These are phyloP conservation scores for Bellardia bayeri DNA, from an alignment of 2,888 invertebrate genomes.

Conservation along the genomic window DNA sequence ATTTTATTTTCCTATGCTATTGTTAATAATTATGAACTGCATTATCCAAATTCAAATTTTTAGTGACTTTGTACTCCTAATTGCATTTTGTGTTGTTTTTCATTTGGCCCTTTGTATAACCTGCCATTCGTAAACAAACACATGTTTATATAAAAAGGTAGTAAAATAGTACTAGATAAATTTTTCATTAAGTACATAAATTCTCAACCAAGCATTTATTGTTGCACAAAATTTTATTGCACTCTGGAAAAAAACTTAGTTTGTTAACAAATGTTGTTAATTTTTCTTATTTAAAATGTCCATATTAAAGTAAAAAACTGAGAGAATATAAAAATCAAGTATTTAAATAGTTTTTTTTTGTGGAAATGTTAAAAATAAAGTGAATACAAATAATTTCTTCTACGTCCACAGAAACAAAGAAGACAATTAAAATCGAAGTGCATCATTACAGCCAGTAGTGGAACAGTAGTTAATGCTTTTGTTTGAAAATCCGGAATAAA, in stretches of 20 bases:
- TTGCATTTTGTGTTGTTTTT: neutral
- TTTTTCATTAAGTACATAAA: constrained; percentile 8
- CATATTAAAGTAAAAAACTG: neutral
- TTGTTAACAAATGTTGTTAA: neutral
- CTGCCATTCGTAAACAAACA: constrained; percentile 50
- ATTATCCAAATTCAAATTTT: neutral
- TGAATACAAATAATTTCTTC: neutral
- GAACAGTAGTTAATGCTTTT: neutral
- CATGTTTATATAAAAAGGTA: constrained; percentile 20
- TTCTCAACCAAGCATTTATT: constrained; percentile 41
- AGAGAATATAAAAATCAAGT: neutral
- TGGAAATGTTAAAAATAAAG: neutral
- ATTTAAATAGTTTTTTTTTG: neutral
- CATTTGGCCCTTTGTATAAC: neutral
- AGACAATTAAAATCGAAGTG: constrained; percentile 11
- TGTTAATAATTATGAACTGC: neutral
- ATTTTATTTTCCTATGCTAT: too few species aligned
- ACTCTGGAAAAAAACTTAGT: constrained; percentile 23
- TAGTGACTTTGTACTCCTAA: constrained; percentile 8
- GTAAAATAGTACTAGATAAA: neutral
- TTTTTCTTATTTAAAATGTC: constrained; percentile 1
- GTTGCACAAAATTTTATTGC: constrained; percentile 56
- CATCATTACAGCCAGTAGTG: neutral
- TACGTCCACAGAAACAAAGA: neutral
- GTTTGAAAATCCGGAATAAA: neutral